phyloP scores from a whole-genome alignment of 1,140 invertebrate species.

The Temnothorax longispinosus region DNA sequence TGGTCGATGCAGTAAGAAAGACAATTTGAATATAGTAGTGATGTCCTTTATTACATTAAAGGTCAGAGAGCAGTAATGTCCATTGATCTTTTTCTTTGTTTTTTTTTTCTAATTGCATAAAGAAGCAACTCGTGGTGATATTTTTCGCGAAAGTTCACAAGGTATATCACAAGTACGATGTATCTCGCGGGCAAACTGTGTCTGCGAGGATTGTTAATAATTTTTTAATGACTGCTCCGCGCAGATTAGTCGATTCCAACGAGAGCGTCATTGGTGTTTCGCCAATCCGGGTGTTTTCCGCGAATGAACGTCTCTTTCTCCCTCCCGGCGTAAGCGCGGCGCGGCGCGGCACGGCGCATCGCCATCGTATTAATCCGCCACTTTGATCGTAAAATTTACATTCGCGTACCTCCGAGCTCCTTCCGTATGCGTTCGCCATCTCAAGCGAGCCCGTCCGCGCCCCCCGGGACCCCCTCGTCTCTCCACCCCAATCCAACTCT shows the following conservation, averaged over 20 bases:
- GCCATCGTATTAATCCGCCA: constrained; percentile 70
- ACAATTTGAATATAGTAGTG: not conserved
- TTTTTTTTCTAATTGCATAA: constrained; percentile 10
- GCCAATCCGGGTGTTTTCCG: constrained; percentile 15
- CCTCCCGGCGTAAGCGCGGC: constrained; percentile 13
- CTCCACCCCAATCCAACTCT: not conserved
- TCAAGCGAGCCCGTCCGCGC: constrained; percentile 26
- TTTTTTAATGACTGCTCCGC: not conserved
- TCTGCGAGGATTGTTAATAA: not conserved
- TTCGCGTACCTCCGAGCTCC: constrained; percentile 63
- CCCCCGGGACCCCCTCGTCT: constrained; percentile 19
- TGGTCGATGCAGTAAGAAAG: not conserved
- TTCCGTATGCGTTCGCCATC: constrained; percentile 70
- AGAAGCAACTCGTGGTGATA: not conserved
- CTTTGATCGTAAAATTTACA: constrained; percentile 75
- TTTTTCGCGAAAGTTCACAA: not conserved
- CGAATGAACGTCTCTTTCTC: constrained; percentile 19
- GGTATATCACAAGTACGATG: not conserved
- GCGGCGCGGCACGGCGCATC: constrained; percentile 27
- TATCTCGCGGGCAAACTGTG: not conserved
- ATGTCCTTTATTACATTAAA: not conserved
- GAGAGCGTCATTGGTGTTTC: constrained; percentile 36
- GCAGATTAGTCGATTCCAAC: constrained; percentile 19
- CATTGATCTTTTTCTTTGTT: not conserved
- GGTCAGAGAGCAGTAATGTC: not conserved